Conservation (phyloP, 2,113 vertebrate genomes). For the Tympanuchus pallidicinctus region DNA sequence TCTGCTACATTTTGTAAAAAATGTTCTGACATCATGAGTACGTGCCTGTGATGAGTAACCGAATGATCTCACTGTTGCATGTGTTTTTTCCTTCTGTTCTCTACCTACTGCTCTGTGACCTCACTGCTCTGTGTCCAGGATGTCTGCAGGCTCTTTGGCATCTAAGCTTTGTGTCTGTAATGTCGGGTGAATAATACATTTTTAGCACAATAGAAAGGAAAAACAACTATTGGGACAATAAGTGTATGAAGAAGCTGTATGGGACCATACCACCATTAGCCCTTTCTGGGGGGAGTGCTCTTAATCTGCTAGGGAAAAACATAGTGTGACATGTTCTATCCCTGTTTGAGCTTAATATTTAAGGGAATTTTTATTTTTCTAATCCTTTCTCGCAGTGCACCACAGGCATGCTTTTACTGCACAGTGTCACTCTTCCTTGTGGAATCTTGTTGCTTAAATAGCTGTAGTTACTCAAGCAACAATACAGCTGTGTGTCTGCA, state of each 20-base stretch:
- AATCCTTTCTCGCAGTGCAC: neutral
- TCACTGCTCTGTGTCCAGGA: neutral
- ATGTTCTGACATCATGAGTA: neutral
- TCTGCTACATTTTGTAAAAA: neutral
- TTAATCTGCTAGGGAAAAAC: neutral
- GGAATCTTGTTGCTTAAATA: slow-evolving; percentile 35
- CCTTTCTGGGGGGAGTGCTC: neutral
- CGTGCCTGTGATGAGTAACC: neutral
- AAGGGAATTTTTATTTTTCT: slow-evolving; percentile 42
- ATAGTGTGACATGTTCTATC: neutral
- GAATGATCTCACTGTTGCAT: slow-evolving; percentile 1
- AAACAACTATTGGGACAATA: neutral
- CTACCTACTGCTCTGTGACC: neutral
- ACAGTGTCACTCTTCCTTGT: neutral
- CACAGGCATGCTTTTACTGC: neutral
- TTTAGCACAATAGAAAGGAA: neutral
- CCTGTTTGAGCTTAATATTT: neutral
- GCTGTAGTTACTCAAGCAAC: slow-evolving; percentile 20
- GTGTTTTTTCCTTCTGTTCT: neutral
- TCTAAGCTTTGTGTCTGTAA: neutral
- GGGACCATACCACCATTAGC: neutral
- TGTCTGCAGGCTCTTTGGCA: neutral
- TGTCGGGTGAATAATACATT: neutral
- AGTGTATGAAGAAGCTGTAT: neutral
- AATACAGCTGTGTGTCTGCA: neutral